phyloP scores from a whole-genome alignment of 2,888 invertebrate species.

The Tenthredo amoena region DNA sequence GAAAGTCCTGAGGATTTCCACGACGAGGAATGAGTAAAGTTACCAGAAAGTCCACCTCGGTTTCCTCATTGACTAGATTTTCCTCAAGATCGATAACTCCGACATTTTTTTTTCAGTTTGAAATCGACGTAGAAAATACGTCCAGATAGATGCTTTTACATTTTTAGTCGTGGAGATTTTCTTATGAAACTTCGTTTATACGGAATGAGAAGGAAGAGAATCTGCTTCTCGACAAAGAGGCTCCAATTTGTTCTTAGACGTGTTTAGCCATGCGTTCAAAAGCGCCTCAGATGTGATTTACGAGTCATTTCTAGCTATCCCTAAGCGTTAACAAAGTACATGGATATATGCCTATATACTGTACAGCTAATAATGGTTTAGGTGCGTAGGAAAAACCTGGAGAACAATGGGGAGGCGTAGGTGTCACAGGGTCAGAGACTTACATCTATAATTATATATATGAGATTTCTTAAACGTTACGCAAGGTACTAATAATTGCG shows the following conservation, averaged over 20 bases:
- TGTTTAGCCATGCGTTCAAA: background rate
- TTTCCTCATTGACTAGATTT: background rate
- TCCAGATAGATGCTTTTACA: background rate
- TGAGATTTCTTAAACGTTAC: conserved; percentile 22
- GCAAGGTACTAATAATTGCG: conserved; percentile 6
- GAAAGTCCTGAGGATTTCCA: background rate
- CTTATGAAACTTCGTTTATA: background rate
- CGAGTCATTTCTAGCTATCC: background rate
- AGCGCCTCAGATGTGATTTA: background rate
- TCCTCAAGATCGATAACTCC: background rate
- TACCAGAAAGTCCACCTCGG: background rate
- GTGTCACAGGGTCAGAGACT: conserved; percentile 40
- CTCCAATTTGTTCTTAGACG: background rate
- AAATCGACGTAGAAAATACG: background rate
- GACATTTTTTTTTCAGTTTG: background rate
- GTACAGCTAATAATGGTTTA: background rate
- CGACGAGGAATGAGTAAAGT: background rate
- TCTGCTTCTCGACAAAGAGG: background rate
- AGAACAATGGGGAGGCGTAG: conserved; percentile 40
- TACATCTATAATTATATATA: background rate
- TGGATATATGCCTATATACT: background rate
- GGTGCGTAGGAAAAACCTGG: conserved; percentile 14
- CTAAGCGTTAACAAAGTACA: background rate
- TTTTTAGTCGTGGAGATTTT: background rate
- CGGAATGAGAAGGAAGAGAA: background rate